These are phyloP conservation scores for Lasioglossum lativentre DNA, from an alignment of 2,888 invertebrate species.

Conservation along the genomic window DNA sequence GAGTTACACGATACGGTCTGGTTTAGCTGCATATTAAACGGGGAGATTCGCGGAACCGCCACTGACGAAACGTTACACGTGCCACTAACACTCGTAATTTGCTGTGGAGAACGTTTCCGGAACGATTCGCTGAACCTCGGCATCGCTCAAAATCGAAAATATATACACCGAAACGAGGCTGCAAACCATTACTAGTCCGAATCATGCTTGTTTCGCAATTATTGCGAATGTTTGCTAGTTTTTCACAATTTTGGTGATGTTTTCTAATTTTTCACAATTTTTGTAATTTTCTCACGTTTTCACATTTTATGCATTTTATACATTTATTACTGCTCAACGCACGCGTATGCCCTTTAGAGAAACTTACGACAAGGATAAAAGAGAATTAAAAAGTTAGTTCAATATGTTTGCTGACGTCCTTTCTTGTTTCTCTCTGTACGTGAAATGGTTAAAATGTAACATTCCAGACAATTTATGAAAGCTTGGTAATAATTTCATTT, in stretches of 20 bases:
- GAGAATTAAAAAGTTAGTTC: too few species aligned
- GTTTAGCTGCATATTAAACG: conserved; percentile 21
- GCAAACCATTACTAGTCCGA: neutral
- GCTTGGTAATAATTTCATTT: neutral
- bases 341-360: too few species aligned
- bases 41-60: neutral
- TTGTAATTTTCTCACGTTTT: too few species aligned
- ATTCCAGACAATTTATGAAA: neutral
- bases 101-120: neutral
- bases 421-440: too few species aligned
- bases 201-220: too few species aligned
- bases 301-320: neutral
- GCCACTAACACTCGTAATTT: neutral
- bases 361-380: too few species aligned
- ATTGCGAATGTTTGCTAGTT: too few species aligned
- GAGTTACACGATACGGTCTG: conserved; percentile 5
- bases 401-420: too few species aligned
- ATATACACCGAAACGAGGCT: neutral
- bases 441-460: neutral
- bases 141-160: neutral
- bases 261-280: neutral
- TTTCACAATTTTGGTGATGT: too few species aligned
- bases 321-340: neutral
- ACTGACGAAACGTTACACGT: neutral
- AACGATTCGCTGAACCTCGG: too few species aligned